Evolutionary conservation across 30 jellyfish, hydroid and myxozoan species (phyloP).

Genomic region (Aurelia aurita): DNA sequence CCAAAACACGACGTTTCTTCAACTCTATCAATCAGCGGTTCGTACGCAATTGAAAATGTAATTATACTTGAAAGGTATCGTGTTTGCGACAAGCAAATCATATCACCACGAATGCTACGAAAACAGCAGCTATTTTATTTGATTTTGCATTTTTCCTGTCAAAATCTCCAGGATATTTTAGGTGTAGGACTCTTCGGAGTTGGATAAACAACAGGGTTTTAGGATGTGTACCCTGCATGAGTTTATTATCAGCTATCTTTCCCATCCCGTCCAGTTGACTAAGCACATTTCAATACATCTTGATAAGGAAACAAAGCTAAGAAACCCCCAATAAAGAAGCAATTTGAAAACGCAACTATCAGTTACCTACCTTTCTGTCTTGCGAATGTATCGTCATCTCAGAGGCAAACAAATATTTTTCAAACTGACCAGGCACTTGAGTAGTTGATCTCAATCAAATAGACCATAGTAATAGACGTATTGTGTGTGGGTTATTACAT

Average conservation of each 20-base stretch:
- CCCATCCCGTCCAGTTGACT: constrained; percentile 21
- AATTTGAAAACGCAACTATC: no score
- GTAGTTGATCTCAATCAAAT: no score
- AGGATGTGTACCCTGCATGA: constrained; percentile 58
- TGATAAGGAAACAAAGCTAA: no score
- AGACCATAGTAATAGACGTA: no score
- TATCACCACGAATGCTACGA: constrained; percentile 31
- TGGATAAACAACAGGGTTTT: constrained; percentile 36
- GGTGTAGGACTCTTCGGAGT: constrained; percentile 25
- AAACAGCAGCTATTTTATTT: constrained; percentile 36
- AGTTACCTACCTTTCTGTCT: no score
- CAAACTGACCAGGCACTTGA: no score
- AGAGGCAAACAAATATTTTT: no score
- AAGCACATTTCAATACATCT: constrained; percentile 26
- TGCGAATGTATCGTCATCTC: no score
- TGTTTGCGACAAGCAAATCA: constrained; percentile 24
- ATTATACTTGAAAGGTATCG: neutral
- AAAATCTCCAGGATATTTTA: constrained; percentile 28
- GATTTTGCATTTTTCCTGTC: constrained; percentile 53
- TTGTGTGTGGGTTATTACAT: constrained; percentile 22
- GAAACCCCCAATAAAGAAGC: no score
- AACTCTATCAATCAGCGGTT: neutral
- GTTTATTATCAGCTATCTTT: constrained; percentile 40
- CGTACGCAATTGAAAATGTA: neutral
- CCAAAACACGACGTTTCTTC: neutral